Percentiles rank a stretch among this genome's conserved stretches.
Conservation (phyloP, 2,113 vertebrate genomes). For the Mustela lutreola region DNA sequence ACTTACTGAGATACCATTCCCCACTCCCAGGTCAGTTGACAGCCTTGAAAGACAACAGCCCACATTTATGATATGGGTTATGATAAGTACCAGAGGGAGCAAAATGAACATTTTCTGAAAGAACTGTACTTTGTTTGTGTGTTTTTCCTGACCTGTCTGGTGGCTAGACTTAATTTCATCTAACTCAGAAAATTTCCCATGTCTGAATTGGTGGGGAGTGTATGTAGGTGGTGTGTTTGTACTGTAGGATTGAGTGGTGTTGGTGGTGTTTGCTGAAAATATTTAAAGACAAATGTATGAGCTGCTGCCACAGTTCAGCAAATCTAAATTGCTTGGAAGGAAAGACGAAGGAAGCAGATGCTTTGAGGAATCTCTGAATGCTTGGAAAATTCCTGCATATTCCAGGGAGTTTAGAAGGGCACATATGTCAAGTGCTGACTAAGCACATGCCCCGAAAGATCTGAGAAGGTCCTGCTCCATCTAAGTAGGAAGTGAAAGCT, state of each 20-base stretch:
- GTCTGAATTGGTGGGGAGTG: background rate
- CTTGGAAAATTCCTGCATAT: background rate
- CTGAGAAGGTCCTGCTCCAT: background rate
- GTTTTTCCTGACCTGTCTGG: background rate
- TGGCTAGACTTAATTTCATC: background rate
- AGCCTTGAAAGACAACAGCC: background rate
- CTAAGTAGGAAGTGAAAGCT: background rate
- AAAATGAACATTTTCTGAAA: constrained; percentile 6
- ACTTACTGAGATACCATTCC: background rate
- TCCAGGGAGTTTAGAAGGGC: background rate
- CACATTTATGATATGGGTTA: background rate
- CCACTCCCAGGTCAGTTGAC: background rate
- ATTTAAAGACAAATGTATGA: constrained; percentile 2
- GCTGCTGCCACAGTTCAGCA: background rate
- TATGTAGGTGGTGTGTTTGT: background rate
- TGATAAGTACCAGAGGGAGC: background rate
- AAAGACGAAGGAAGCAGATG: background rate
- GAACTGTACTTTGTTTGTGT: background rate
- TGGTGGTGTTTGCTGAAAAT: background rate
- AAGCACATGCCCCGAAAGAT: background rate
- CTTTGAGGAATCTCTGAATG: background rate
- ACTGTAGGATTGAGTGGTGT: no score
- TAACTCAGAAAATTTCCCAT: background rate
- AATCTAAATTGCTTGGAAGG: background rate
- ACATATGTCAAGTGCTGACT: background rate